Percentiles rank a stretch among this genome's conserved stretches.
These are phyloP conservation scores for Oligia latruncula DNA, from an alignment of 2,888 invertebrate species.

Conservation along the genomic window DNA sequence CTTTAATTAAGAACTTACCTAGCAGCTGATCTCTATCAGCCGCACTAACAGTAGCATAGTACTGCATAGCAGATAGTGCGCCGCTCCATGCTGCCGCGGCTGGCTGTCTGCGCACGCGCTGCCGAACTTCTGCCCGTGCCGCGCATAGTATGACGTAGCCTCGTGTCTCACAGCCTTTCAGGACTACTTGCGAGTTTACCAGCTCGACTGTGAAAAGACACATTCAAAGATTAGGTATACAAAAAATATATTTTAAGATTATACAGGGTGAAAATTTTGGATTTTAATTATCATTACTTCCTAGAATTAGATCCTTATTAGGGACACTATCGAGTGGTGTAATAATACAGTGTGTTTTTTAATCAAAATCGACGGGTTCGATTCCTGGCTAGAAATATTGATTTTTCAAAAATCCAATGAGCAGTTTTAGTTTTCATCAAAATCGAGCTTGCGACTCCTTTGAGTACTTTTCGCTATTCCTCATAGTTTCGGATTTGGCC, in stretches of 20 bases:
- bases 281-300: too few relatives aligned
- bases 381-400: too few relatives aligned
- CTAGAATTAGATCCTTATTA: too few relatives aligned
- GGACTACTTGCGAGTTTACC: conserved; percentile 97
- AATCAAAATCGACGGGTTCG: too few relatives aligned
- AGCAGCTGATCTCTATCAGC: conserved; percentile 88
- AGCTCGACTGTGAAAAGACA: conserved; percentile 92
- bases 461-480: too few relatives aligned
- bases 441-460: too few relatives aligned
- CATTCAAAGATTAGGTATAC: neutral
- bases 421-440: too few relatives aligned
- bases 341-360: too few relatives aligned
- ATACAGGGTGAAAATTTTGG: too few relatives aligned
- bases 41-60: conserved; percentile 98
- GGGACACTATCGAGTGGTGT: too few relatives aligned
- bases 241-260: neutral
- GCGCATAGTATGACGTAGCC: conserved; percentile 99
- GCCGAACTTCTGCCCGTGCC: conserved; percentile 98
- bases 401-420: too few relatives aligned
- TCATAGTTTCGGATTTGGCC: too few relatives aligned
- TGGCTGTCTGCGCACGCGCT: conserved; percentile 95
- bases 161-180: conserved; percentile 98
- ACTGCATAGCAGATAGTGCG: conserved; percentile 98
- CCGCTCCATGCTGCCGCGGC: conserved; percentile 98
- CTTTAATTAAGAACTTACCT: conserved; percentile 74